Evolutionary conservation across 2,888 invertebrate genomes (phyloP), one percentile per base, ranked within the genome.

Genomic region (Portevinia maculata): DNA sequence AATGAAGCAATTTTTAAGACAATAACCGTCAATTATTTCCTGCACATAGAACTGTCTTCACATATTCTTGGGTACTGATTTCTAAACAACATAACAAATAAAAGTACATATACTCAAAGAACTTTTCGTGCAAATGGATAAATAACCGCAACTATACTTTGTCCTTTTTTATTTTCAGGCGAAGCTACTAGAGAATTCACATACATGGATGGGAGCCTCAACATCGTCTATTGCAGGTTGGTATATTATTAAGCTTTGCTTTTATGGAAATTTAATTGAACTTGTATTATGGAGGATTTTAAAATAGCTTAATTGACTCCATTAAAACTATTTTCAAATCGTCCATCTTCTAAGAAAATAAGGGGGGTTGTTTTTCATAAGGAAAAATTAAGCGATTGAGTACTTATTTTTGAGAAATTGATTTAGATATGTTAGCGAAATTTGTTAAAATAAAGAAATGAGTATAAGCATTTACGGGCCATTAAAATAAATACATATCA

Each of bases 181-280:
- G 88, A 97, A 97, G 92, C 94, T 97, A 92, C 92, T 97, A 92
- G 97, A 97, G 91, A 96, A 95, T 87, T 96, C 97, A 86, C 97
- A 97, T 91, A 96, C 96, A 90, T 97, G 97, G 97, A 94, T 97
- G 91, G 97, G 96, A 86, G 95, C 96, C 87, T 95, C 96, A 86
- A 96, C 96, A 83, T 96, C 97, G 83, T 95, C 96, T 88, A 94
- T 96, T 92, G 95, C 97, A 94, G 97, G 97, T 97, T 95, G 94
- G 96, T 88, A 30, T 11, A 50, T 52, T 32, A 9, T 65, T 4
- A 39, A 4, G 17, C 5, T 13, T 30, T 37, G 34, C 5, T 62
- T 24, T 52, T 32, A 50, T 48, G 41, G 17, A 21, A 39, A 64
- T 64, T 28, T 39, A 39, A 57, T 21, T 19, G 32, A 57, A 39